Conservation (phyloP, 2,797 vertebrate genomes). For the Darevskia nairensis region DNA sequence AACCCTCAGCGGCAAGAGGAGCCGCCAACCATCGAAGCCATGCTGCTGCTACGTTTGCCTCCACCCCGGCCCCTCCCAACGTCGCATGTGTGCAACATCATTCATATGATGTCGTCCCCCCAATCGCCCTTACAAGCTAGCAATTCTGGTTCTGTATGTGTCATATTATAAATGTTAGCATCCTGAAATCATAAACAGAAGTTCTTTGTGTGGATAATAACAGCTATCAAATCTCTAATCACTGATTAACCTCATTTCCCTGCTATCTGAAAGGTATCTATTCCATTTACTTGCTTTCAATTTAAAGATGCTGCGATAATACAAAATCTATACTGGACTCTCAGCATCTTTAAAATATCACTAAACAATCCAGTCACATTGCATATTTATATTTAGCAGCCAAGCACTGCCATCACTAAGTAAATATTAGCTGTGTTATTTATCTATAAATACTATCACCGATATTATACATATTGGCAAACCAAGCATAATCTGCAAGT, state of each 20-base stretch:
- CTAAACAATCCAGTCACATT: neutral
- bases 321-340: neutral
- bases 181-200: neutral
- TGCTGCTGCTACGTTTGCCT: too few species aligned
- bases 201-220: neutral
- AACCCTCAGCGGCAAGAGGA: too few species aligned
- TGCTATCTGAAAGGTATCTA: neutral
- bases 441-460: neutral
- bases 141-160: neutral
- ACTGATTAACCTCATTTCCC: neutral
- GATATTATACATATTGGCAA: neutral
- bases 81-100: too few species aligned
- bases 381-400: neutral
- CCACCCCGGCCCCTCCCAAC: too few species aligned
- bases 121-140: too few species aligned
- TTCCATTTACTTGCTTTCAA: neutral
- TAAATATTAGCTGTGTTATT: neutral
- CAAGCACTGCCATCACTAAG: neutral
- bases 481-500: neutral
- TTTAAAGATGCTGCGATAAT: neutral
- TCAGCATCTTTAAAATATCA: neutral
- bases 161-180: neutral
- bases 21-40: too few species aligned
- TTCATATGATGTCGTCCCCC: too few species aligned
- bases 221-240: conserved; percentile 7